Base-by-base conservation (phyloP, 2,888 invertebrate genomes). In the Mongoloraphidia duomilia region DNA sequence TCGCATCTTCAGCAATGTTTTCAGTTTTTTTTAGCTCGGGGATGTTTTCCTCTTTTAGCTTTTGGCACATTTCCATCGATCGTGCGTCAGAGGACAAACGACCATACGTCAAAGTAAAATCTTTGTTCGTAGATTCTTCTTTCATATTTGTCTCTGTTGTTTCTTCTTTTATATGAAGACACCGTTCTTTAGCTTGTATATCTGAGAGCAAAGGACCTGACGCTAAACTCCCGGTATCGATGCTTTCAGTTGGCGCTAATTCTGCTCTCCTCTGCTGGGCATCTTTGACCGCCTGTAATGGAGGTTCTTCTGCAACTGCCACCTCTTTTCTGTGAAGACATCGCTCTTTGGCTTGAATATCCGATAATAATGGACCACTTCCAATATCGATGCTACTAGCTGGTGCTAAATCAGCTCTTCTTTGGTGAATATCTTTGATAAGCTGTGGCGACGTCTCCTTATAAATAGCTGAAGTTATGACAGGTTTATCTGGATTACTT, bases 391-490 rank as follows among this genome's bases (percentile, higher is more conserved):
- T 34, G 45, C 47, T 47, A 41, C 52, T 34, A 43, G 44, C 41
- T 10, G 42, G 33, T 11, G 10, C 13, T 35, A 41, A 45, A n/a
- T 17, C 41, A 34, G 41, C 13, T 37, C 54, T 45, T 55, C 55
- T 13, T 36, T 45, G 26, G 35, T 44, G 43, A 11, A 74, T 11
- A 72, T 57, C 48, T 74, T 70, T 45, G 72, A 72, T 4, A 51
- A 53, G 8, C 52, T 55, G 36, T 58, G 58, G 35, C 1, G 74
- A 70, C 60, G 77, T 76, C 60, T 81, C 75, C 55, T 83, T 83
- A 54, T 81, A 75, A 41, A 83, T 73, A 1, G 81, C 83, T 1
- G 82, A 80, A 38, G 80, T 82, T 43, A 83, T 81, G 34, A 82
- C 76, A 5, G 83, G 82, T 54, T 78, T 81, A 53, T 74, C 74